Base-by-base conservation (phyloP, 2,797 vertebrate genomes). In the Pelochelys cantorii region DNA sequence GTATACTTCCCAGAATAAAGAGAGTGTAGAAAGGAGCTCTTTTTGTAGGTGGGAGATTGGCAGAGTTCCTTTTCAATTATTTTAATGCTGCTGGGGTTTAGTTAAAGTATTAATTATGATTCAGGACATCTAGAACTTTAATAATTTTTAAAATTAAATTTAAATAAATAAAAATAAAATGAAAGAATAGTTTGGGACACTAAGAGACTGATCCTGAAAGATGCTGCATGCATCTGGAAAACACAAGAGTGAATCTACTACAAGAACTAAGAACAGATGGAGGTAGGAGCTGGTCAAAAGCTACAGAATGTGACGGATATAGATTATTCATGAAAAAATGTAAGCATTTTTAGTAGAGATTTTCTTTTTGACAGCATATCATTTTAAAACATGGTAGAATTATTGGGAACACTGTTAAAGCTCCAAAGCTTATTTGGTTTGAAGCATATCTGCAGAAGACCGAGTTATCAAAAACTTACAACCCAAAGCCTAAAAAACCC, bases 11-110 rank as follows among this genome's bases (percentile, higher is more conserved):
- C 4, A 92, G 81, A 92, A 89, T 22, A 34, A 83, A 5, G 53
- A 48, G 53, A 84, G 85, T 29, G 27, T 68, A 75, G 87, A 83
- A 87, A n/a, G 1, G 12, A 0, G 1, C 60, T 90, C 7, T 91
- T 83, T 85, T n/a, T 22, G 74, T 81, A 57, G 25, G 42, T 37
- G 60, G 31, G 4, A 57, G 5, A 27, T 4, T 87, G 42, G 25
- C 9, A 85, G 92, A 93, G 88, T 53, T 90, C 8, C 11, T 79
- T 91, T 11, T 29, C 54, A 87, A 85, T n/a, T 92, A 80, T 78
- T 95, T 71, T 68, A 80, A 87, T 87, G 15, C 22, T 88, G 5
- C 52, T 92, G 11, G 42, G 23, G 10, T 53, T 83, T 88, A n/a
- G 27, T 4, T 83, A n/a, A 34, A 87, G 79, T 34, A 59, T 13